phyloP scores from a whole-genome alignment of 2,888 invertebrate genomes.

The Melinaea menophilus region DNA sequence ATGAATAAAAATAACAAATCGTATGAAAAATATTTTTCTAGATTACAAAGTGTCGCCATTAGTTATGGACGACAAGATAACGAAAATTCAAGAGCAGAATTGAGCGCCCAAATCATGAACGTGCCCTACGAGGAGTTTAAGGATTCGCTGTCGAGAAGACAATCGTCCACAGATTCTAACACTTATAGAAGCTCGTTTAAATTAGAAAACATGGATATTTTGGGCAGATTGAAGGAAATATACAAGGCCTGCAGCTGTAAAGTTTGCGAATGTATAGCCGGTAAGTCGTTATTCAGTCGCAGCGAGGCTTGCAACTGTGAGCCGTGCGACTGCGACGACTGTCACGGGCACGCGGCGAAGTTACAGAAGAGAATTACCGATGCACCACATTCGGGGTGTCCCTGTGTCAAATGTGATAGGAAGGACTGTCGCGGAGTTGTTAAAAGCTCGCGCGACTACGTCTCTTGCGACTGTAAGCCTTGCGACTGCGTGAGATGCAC shows the following conservation, averaged over 20 bases:
- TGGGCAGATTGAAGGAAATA: constrained; percentile 52
- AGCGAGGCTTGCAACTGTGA: constrained; percentile 43
- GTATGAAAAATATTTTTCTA: constrained; percentile 17
- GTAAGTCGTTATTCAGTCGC: constrained; percentile 17
- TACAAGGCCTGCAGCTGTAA: constrained; percentile 63
- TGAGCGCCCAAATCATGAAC: constrained; percentile 53
- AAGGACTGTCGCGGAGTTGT: constrained; percentile 36
- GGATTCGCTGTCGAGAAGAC: constrained; percentile 27
- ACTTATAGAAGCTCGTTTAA: constrained; percentile 16
- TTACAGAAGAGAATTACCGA: constrained; percentile 2
- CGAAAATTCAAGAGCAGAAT: constrained; percentile 37
- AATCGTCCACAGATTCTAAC: constrained; percentile 6
- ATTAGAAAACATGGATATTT: constrained; percentile 43
- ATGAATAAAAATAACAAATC: constrained; percentile 7
- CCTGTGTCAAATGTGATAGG: constrained; percentile 38
- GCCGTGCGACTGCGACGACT: constrained; percentile 46
- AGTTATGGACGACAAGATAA: constrained; percentile 26
- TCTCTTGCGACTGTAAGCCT: constrained; percentile 42
- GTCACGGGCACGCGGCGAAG: constrained; percentile 21
- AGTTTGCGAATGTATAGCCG: constrained; percentile 56
- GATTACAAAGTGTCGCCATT: constrained; percentile 15
- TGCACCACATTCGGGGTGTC: constrained; percentile 31
- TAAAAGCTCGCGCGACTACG: constrained; percentile 19
- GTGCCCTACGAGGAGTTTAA: constrained; percentile 43
- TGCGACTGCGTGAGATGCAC: constrained; percentile 41